Percentiles rank a stretch among this genome's conserved stretches.
These are phyloP conservation scores for Odontocerum albicorne DNA, from an alignment of 2,888 invertebrate species.

Conservation along the genomic window DNA sequence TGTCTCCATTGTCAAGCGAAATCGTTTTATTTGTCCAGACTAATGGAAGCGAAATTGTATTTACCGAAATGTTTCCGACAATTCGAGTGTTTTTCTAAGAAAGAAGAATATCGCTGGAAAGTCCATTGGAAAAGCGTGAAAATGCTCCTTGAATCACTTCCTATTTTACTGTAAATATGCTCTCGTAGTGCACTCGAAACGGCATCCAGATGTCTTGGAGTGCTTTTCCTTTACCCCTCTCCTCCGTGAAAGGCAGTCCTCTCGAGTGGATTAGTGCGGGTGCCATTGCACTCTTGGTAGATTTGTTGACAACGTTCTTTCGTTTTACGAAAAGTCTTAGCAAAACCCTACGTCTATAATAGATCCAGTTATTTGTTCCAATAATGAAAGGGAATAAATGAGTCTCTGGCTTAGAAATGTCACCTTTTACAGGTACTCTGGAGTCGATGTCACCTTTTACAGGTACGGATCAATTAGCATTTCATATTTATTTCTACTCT, in stretches of 20 bases:
- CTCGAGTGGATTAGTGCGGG: not conserved
- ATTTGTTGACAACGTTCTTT: constrained; percentile 6
- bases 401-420: no score
- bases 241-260: not conserved
- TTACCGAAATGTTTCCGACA: constrained; percentile 24
- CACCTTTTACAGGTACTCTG: no score
- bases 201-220: not conserved
- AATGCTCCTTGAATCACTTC: constrained; percentile 13
- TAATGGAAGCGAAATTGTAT: constrained; percentile 34
- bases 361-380: no score
- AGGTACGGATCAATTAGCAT: no score
- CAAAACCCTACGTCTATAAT: no score
- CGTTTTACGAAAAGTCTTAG: no score
- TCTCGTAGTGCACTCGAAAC: constrained; percentile 11
- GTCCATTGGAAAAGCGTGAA: constrained; percentile 20
- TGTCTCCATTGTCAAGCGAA: constrained; percentile 22
- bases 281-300: not conserved
- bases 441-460: no score
- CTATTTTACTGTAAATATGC: constrained; percentile 27
- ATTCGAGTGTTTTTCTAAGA: constrained; percentile 29
- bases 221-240: constrained; percentile 5
- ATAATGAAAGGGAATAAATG: no score
- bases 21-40: constrained; percentile 31
- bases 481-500: no score
- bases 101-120: constrained; percentile 13